Percentiles rank a stretch among this genome's conserved stretches.
These are phyloP conservation scores for Ctenoplectra terminalis DNA, from an alignment of 1,140 invertebrate species.

Conservation along the genomic window DNA sequence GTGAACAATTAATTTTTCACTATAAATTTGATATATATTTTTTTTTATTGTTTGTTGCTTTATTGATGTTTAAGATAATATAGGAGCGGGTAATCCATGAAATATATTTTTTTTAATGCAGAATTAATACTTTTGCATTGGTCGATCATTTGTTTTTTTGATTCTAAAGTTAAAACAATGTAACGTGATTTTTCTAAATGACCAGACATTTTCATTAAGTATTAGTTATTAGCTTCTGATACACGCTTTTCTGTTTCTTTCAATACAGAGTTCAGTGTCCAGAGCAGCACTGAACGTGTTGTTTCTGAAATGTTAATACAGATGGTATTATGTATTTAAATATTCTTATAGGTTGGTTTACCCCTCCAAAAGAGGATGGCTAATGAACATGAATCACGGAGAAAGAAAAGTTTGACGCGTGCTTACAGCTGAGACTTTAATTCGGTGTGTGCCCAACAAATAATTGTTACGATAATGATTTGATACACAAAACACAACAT, in stretches of 20 bases:
- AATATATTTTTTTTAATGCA: background rate
- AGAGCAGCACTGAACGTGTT: background rate
- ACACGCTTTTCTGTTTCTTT: background rate
- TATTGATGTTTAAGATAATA: background rate
- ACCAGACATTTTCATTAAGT: background rate
- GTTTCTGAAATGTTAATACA: background rate
- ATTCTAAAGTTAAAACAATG: background rate
- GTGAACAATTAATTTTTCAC: background rate
- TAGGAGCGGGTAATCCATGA: background rate
- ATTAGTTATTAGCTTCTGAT: background rate
- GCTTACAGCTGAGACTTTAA: slow-evolving; percentile 81
- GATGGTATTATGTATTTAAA: slow-evolving; percentile 3
- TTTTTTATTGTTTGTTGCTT: background rate
- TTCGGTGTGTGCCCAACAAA: slow-evolving; percentile 81
- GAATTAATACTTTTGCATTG: background rate
- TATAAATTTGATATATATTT: background rate
- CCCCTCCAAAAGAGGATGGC: slow-evolving; percentile 93
- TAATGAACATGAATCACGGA: slow-evolving; percentile 83
- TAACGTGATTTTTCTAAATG: background rate
- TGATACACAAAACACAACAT: slow-evolving; percentile 82
- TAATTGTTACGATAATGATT: slow-evolving; percentile 82
- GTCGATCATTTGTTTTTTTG: background rate
- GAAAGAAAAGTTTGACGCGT: slow-evolving; percentile 73
- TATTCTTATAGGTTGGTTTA: slow-evolving; percentile 89
- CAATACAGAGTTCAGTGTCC: background rate